phyloP scores from a whole-genome alignment of 2,113 vertebrate species.

The Vanacampus margaritifer region DNA sequence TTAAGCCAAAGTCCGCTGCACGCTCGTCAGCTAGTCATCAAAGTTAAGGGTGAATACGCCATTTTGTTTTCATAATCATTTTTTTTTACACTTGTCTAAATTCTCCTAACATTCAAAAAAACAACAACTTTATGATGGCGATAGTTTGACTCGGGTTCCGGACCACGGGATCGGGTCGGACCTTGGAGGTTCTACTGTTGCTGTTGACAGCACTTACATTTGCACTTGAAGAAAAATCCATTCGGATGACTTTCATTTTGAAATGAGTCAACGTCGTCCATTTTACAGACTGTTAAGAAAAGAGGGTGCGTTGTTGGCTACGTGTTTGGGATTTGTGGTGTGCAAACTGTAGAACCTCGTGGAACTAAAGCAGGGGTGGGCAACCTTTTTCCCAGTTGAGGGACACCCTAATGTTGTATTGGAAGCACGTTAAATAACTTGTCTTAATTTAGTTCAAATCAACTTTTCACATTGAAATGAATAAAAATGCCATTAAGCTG shows the following conservation, averaged over 20 bases:
- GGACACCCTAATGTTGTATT: no score
- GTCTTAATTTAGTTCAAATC: no score
- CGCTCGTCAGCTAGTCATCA: neutral
- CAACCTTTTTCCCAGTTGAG: neutral
- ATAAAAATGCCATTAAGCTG: no score
- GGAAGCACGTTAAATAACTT: no score
- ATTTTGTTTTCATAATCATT: no score
- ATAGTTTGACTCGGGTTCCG: neutral
- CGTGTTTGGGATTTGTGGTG: neutral
- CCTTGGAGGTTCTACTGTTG: neutral
- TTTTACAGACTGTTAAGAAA: constrained; percentile 12
- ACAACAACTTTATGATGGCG: neutral
- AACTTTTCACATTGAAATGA: no score
- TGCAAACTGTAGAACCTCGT: neutral
- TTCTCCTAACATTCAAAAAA: neutral
- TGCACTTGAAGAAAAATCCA: constrained; percentile 10
- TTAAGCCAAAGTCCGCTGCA: no score
- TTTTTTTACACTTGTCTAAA: neutral
- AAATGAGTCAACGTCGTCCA: neutral
- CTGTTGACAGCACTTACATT: constrained; percentile 12
- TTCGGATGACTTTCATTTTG: constrained; percentile 3
- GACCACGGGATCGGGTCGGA: no score
- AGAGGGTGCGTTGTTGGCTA: neutral
- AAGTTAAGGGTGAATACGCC: neutral
- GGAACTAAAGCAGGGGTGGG: neutral